Base-by-base conservation (phyloP, 2,113 vertebrate genomes). In the Psammodynastes pulverulentus region DNA sequence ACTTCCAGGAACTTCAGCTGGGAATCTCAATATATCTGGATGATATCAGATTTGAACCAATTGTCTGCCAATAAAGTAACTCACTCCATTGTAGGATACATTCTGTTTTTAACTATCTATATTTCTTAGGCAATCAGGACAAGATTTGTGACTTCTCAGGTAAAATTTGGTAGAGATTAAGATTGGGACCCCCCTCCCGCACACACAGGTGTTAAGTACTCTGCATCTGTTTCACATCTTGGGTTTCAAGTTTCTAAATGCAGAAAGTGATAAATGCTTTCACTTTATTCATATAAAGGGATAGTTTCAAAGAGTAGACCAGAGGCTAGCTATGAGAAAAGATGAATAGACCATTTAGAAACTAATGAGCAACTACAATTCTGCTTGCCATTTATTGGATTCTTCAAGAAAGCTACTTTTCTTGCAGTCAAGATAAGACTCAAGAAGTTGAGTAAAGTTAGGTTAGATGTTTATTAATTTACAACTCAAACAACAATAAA, bases 341-440 rank as follows among this genome's bases (percentile, higher is more conserved):
- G 90, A 92, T 90, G 85, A 95, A 51, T 62, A 86, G 85, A 1
- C 58, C 87, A 58, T 53, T 92, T 86, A 93, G 88, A 89, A 92
- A 95, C 93, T 90, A 62, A 94, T 87, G 86, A 93, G 89, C 79
- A 94, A 90, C 72, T 91, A 86, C 53, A 87, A 94, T 96, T 97
- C 53, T 43, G 39, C 90, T 93, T 93, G 92, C 96, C 95, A 96
- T 94, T 95, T 97, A 92, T 92, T 95, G 94, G 95, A 51, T 85
- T 93, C 94, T 56, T 56, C 46, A n/a, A 89, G 72, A 94, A 94
- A 97, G 12, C 1, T 85, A 89, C 49, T 85, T 72, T 89, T 84
- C 26, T 56, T 87, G 19, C 17, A 79, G 9, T 79, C 34, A 79
- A 79, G 2, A 17, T 79, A 79, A 39, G 67, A 39, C 67, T 39